Evolutionary conservation across 2,797 vertebrate species (phyloP).

Genomic region (Neostethus bicornis): DNA sequence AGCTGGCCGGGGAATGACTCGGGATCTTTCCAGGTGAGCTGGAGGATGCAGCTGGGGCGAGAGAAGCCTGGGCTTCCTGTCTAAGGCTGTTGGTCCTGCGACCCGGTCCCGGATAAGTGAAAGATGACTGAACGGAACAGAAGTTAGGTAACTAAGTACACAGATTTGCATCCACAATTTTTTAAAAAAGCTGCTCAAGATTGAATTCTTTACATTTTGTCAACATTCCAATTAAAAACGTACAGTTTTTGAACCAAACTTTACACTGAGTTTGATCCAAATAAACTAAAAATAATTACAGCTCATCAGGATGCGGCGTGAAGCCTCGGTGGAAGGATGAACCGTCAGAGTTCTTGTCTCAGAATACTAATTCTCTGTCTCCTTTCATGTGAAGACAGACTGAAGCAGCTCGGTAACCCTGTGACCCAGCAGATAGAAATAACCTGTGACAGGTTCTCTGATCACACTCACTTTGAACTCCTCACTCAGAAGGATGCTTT

Average conservation of each 20-base stretch:
- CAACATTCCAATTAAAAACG: no score
- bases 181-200: no score
- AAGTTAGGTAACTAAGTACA: no score
- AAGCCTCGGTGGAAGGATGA: constrained; percentile 25
- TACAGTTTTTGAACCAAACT: neutral
- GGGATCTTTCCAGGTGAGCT: no score
- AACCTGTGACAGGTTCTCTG: constrained; percentile 28
- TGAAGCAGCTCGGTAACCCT: constrained; percentile 42
- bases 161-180: no score
- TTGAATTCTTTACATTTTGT: no score
- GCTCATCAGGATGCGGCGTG: constrained; percentile 2
- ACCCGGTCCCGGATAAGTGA: no score
- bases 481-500: constrained; percentile 12
- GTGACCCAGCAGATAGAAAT: constrained; percentile 40
- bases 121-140: no score
- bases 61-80: no score
- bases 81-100: no score
- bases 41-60: no score
- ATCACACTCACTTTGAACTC: constrained; percentile 47
- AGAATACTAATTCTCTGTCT: constrained; percentile 49
- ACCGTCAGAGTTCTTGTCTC: neutral
- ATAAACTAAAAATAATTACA: constrained; percentile 18
- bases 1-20: no score
- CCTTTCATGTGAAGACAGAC: constrained; percentile 44
- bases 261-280: neutral